Percentiles rank a stretch among this genome's conserved stretches.
phyloP scores from a whole-genome alignment of 2,113 vertebrate genomes.

The Anthoscopus minutus region DNA sequence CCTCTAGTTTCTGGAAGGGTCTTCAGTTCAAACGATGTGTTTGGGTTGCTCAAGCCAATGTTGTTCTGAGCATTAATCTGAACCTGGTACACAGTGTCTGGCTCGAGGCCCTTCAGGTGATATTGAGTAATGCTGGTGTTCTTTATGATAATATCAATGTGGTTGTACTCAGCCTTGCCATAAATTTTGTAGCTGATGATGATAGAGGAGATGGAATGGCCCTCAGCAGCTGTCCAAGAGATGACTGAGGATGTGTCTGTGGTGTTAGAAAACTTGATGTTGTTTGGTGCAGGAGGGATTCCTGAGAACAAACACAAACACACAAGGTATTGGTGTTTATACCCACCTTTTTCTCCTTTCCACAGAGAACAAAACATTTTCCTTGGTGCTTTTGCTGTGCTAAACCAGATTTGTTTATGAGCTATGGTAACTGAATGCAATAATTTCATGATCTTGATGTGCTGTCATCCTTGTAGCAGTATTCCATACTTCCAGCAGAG shows the following conservation, averaged over 20 bases:
- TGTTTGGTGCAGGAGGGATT: constrained; percentile 77
- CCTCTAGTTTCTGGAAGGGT: constrained; percentile 75
- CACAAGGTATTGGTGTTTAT: not conserved
- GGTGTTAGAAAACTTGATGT: constrained; percentile 78
- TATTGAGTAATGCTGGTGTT: constrained; percentile 73
- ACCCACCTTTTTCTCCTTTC: not conserved
- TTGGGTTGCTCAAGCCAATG: constrained; percentile 74
- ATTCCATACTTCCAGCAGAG: not conserved
- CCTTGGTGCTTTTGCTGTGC: not conserved
- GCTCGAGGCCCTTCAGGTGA: constrained; percentile 79
- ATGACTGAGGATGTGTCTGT: constrained; percentile 80
- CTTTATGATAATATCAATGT: constrained; percentile 78
- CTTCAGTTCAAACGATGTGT: constrained; percentile 64
- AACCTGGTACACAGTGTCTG: constrained; percentile 76
- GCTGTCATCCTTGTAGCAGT: not conserved
- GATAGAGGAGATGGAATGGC: constrained; percentile 81
- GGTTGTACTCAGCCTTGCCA: constrained; percentile 75
- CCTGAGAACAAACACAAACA: constrained; percentile 65
- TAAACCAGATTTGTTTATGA: not conserved
- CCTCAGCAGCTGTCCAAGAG: constrained; percentile 78
- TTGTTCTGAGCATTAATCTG: constrained; percentile 83
- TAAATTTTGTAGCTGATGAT: constrained; percentile 80
- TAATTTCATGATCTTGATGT: not conserved
- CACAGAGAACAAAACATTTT: not conserved
- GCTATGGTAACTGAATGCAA: not conserved